Percentiles rank a stretch among this genome's conserved stretches.
phyloP scores from a whole-genome alignment of 2,888 invertebrate species.

The Drosophila koepferae region DNA sequence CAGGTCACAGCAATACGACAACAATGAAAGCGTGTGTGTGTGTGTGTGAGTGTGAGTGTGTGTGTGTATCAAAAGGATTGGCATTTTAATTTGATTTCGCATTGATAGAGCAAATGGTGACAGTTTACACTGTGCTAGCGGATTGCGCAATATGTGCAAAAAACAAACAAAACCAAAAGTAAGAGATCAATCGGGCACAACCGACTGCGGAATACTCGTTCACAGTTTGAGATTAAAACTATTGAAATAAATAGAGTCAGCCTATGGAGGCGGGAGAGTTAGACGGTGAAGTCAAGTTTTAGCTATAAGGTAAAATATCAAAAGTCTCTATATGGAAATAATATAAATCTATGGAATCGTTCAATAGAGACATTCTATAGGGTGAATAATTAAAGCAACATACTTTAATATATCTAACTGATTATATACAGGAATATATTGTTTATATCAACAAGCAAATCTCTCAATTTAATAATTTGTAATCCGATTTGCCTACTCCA shows the following conservation, averaged over 20 bases:
- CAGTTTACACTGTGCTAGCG: slow-evolving; percentile 35
- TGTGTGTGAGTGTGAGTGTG: slow-evolving; percentile 10
- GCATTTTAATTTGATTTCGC: slow-evolving; percentile 76
- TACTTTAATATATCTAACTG: too few species aligned
- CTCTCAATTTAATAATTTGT: too few species aligned
- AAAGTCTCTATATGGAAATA: too few species aligned
- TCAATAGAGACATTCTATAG: too few species aligned
- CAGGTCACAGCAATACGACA: slow-evolving; percentile 36
- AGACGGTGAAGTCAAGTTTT: too few species aligned
- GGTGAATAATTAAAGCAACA: too few species aligned
- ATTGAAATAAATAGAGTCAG: background rate
- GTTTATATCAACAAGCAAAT: too few species aligned
- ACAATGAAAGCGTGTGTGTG: slow-evolving; percentile 40
- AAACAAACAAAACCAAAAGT: slow-evolving; percentile 21
- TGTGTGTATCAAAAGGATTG: slow-evolving; percentile 61
- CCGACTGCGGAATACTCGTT: slow-evolving; percentile 4
- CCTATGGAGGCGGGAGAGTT: too few species aligned
- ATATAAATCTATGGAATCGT: too few species aligned
- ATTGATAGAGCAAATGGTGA: slow-evolving; percentile 57
- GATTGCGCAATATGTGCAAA: slow-evolving; percentile 38
- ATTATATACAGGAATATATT: too few species aligned
- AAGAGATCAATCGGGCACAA: background rate
- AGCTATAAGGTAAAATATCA: too few species aligned
- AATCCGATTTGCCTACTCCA: too few species aligned
- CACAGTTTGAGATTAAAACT: background rate